Base-by-base conservation (phyloP, 2,888 invertebrate genomes). In the Apotomis betuletana region DNA sequence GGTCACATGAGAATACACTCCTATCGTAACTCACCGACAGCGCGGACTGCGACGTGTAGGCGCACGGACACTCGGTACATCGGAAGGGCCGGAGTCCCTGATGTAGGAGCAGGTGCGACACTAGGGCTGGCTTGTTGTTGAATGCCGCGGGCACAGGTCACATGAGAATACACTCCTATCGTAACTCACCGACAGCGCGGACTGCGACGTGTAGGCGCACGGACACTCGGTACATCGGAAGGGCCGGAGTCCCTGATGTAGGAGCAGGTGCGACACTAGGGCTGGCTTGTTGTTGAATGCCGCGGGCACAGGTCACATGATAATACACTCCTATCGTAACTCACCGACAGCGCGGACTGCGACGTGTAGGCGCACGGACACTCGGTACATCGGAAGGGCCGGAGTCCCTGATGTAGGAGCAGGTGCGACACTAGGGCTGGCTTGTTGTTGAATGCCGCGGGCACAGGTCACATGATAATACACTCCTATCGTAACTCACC, bases 301-400 rank as follows among this genome's bases (percentile, higher is more conserved):
- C 15, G 15, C 15, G 15, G 15, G 15, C 15, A 15, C 15, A 15
- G 15, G 15, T 15, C 15, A 15, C 15, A 15, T 15, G 15, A 15
- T 0, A 15, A 15, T 0, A 0, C 1, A 0, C 15, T 15, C 0
- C 1, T 15, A 0, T 0, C 15, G 15, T 15, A 15, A 15, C 15
- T 15, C 15, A 15, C 15, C 15, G 15, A 15, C 15, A 15, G 15
- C 15, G 15, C 15, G 0, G 83, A 77, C 2, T 75, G 65, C 1
- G 87, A 87, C 0, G 90, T 88, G 77, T 91, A 92, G 0, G 88
- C 87, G 44, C 80, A 74, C 8, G 81, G 77, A 69, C 92, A 92
- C 8, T 51, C 59, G 8, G 76, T 52, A 75, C 92, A 92, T 15
- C 75, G 80, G 85, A 74, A 87, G 0, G 91, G 91, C 0, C 91